Conservation (phyloP, 2,113 vertebrate genomes). For the Halcyon senegalensis region DNA sequence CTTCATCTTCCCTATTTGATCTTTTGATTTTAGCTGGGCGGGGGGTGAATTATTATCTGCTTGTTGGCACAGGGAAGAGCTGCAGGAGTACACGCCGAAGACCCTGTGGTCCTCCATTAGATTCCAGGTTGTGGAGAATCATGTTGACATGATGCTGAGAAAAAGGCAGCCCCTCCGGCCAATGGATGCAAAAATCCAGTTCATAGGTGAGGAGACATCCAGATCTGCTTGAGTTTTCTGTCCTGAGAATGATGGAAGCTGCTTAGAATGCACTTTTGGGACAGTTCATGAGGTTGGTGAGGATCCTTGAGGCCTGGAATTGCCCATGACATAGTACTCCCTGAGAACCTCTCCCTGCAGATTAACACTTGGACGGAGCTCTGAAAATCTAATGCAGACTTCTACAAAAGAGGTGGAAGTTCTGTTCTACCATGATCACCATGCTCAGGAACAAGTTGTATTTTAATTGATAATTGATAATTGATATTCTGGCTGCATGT, state of each 20-base stretch:
- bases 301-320: not conserved
- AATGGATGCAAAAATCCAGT: conserved; percentile 82
- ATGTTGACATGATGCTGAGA: conserved; percentile 61
- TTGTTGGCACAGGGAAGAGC: conserved; percentile 76
- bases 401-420: too few relatives aligned
- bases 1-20: not conserved
- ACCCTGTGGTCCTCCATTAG: conserved; percentile 41
- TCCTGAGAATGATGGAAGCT: not conserved
- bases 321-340: not conserved
- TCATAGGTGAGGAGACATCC: conserved; percentile 81
- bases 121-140: conserved; percentile 53
- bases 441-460: not conserved
- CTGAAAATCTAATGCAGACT: too few relatives aligned
- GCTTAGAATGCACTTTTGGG: not conserved
- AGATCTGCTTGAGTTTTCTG: not conserved
- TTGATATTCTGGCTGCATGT: not conserved
- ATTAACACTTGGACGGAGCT: not conserved
- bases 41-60: not conserved
- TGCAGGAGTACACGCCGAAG: conserved; percentile 80
- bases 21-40: not conserved
- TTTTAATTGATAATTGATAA: not conserved
- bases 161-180: conserved; percentile 55
- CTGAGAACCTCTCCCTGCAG: not conserved
- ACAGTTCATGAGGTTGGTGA: not conserved
- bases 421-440: too few relatives aligned